Base-by-base conservation (phyloP, 2,888 invertebrate genomes). In the Cryptus armator region DNA sequence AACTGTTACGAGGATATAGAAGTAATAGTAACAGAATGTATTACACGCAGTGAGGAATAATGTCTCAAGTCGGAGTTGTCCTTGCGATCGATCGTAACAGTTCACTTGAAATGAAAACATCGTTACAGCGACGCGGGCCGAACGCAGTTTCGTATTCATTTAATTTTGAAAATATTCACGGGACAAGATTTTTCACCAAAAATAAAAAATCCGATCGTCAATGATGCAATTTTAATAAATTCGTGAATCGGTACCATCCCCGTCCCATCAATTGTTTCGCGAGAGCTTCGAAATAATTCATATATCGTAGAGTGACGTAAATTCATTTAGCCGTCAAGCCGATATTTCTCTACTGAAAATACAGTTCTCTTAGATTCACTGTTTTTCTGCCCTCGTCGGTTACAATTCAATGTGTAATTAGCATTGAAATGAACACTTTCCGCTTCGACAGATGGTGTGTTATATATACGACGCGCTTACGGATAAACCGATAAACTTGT, bases 391-490 rank as follows among this genome's bases (percentile, higher is more conserved):
- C 74, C 70, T 51, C 75, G 76, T 80, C 86, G 88, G 88, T 88
- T 88, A 86, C 82, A 86, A 88, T 87, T 87, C 84, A 88, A 85
- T 29, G 83, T 77, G 83, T 86, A 87, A 89, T 89, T 87, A 88
- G 87, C 86, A 87, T 90, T 87, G 84, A 88, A 32, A 82, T 85
- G 76, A 9, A 9, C 37, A 7, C 37, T 37, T 67, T 56, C 4
- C 44, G 44, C 4, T 43, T 24, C 1, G n/a, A 1, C 62, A 29
- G 32, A 14, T 4, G 12, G 3, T 6, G n/a, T n/a, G 4, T 32
- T 29, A 32, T 29, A 7, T 37, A 9, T 9, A 9, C 5, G 19
- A 56, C 9, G 10, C 19, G 9, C 56, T 19, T 10, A 12, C 19
- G 5, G 19, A 0, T 16, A n/a, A n/a, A 14, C 7, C 12, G 43